Conservation (phyloP, 2,113 vertebrate genomes). For the Bubalus kerabau region DNA sequence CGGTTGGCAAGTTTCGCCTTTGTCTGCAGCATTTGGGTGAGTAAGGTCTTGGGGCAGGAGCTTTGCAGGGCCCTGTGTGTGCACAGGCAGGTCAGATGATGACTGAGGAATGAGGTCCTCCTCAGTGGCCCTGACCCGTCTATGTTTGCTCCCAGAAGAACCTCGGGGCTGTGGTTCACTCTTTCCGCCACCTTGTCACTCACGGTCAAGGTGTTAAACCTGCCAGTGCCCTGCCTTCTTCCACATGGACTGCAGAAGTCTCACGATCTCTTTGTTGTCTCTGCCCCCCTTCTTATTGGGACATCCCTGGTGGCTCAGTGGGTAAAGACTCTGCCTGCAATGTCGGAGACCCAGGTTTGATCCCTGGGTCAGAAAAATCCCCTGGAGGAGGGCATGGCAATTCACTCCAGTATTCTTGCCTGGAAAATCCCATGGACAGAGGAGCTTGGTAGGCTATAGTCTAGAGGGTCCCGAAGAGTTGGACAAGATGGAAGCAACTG, state of each 20-base stretch:
- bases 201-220: neutral
- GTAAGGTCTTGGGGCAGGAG: neutral
- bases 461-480: neutral
- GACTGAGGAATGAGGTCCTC: neutral
- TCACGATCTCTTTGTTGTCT: neutral
- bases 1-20: neutral
- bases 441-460: neutral
- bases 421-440: neutral
- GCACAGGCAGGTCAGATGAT: neutral
- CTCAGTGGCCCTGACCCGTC: accelerated
- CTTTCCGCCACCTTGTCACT: no score
- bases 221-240: neutral
- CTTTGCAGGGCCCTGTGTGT: neutral
- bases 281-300: neutral
- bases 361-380: neutral
- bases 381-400: neutral
- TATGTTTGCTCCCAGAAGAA: no score
- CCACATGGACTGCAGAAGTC: accelerated
- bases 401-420: neutral
- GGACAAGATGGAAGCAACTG: neutral
- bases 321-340: neutral
- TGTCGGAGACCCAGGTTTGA: neutral
- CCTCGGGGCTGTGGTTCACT: accelerated
- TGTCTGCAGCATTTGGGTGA: neutral
- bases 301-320: neutral